Evolutionary conservation across 2,113 vertebrate genomes (phyloP).

Genomic region (Austrofundulus limnaeus): DNA sequence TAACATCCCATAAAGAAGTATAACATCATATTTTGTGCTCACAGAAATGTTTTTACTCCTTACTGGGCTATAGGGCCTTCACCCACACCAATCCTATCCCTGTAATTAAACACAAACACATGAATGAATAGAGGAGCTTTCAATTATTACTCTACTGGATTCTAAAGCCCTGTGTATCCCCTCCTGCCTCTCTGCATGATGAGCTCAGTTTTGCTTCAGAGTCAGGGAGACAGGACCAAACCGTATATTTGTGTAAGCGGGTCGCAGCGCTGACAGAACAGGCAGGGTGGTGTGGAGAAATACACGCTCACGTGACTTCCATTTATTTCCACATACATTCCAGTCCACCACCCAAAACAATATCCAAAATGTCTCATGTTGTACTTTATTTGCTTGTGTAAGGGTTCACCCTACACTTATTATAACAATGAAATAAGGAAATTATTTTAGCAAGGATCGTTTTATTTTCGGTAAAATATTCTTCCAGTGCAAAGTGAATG

Average conservation of each 20-base stretch:
- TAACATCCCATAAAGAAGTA: neutral
- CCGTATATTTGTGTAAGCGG: constrained; percentile 59
- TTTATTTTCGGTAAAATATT: too few relatives aligned
- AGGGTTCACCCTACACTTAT: too few relatives aligned
- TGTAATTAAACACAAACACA: neutral
- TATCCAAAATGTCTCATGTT: constrained; percentile 15
- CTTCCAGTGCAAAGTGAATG: too few relatives aligned
- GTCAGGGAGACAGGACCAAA: neutral
- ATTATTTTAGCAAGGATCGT: too few relatives aligned
- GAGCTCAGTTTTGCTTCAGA: constrained; percentile 17
- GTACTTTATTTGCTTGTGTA: neutral
- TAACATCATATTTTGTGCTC: neutral
- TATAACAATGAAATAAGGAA: too few relatives aligned
- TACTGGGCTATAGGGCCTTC: neutral
- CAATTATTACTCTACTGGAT: constrained; percentile 48
- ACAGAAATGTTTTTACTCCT: constrained; percentile 11
- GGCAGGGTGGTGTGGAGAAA: constrained; percentile 24
- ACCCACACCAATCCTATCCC: constrained; percentile 3
- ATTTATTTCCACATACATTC: constrained; percentile 45
- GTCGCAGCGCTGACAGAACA: constrained; percentile 35
- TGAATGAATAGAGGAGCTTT: neutral
- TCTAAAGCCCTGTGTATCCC: constrained; percentile 50
- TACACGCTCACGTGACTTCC: constrained; percentile 50
- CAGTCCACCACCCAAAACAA: constrained; percentile 28
- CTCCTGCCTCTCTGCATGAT: constrained; percentile 38